Base-by-base conservation (phyloP, 1,140 invertebrate species). In the Eufriesea mexicana region DNA sequence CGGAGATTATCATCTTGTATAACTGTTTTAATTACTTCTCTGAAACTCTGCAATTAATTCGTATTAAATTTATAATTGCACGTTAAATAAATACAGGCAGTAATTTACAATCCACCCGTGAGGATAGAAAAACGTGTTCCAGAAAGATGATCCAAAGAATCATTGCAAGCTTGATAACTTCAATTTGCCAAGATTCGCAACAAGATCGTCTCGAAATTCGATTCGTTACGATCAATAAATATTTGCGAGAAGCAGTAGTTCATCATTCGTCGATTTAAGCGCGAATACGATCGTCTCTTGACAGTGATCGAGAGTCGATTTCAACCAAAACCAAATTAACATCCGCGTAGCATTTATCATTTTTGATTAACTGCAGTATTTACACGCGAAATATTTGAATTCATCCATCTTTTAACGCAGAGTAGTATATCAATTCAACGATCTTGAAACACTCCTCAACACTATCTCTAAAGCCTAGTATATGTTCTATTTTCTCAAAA, bases 161-260 rank as follows among this genome's bases (percentile, higher is more conserved):
- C 47, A 10, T 6, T 47, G 23, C 42, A 49, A 70, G 42, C 47
- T 23, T n/a, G 45, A 45, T 47, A 18, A 18, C 2, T 18, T n/a
- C 5, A 0, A 6, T 47, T 20, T 10, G 7, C 14, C 14, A 25
- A 25, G n/a, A 49, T 20, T 2, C 0, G 45, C 45, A 70, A 25
- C 4, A 28, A 14, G 20, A 7, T 25, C 67, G 9, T 70, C 14
- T 47, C 14, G n/a, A 70, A 47, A 70, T 47, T 70, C 67, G 25
- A 67, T 12, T 70, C 25, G 14, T 25, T 70, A 25, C 14, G 67
- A 70, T 70, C n/a, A 70, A 70, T 47, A 70, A 70, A 25, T 5
- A 70, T 16, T 18, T 49, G 7, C 45, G n/a, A 70, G 16, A 70
- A 47, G n/a, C 67, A 49, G n/a, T n/a, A n/a, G 45, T 70, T 47